Evolutionary conservation across 2,888 invertebrate genomes (phyloP).

Genomic region (Aplocera efformata): DNA sequence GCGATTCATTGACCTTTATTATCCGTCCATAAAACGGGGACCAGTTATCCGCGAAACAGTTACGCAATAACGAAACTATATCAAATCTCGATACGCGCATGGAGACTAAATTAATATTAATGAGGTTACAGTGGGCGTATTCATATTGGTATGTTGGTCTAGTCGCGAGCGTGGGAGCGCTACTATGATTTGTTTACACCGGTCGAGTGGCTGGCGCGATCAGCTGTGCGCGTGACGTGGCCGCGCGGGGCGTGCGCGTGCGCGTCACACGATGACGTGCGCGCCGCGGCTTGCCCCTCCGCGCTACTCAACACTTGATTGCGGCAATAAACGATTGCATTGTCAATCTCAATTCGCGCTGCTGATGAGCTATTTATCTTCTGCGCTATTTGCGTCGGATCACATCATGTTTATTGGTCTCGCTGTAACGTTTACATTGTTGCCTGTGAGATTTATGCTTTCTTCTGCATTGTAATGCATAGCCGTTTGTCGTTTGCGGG

Average conservation of each 20-base stretch:
- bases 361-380: conserved; percentile 14
- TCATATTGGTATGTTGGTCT: conserved; percentile 29
- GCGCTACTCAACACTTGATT: conserved; percentile 17
- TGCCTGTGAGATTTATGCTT: conserved; percentile 9
- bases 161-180: conserved; percentile 57
- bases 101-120: conserved; percentile 36
- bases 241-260: conserved; percentile 36
- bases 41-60: conserved; percentile 7
- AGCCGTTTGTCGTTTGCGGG: neutral
- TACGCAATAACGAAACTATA: conserved; percentile 1
- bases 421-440: conserved; percentile 2
- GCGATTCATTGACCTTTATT: conserved; percentile 12
- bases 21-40: conserved; percentile 1
- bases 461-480: conserved; percentile 1
- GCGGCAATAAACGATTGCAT: conserved; percentile 21
- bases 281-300: conserved; percentile 27
- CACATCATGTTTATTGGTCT: neutral
- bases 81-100: conserved; percentile 21
- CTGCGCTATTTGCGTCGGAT: conserved; percentile 10
- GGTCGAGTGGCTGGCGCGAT: conserved; percentile 55
- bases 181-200: conserved; percentile 76
- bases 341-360: conserved; percentile 28
- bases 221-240: conserved; percentile 67
- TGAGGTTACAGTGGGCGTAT: conserved; percentile 29
- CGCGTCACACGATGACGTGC: conserved; percentile 47